Conservation (phyloP, 37 sponge, comb jelly and placozoan species). For the Chondrosia reniformis region DNA sequence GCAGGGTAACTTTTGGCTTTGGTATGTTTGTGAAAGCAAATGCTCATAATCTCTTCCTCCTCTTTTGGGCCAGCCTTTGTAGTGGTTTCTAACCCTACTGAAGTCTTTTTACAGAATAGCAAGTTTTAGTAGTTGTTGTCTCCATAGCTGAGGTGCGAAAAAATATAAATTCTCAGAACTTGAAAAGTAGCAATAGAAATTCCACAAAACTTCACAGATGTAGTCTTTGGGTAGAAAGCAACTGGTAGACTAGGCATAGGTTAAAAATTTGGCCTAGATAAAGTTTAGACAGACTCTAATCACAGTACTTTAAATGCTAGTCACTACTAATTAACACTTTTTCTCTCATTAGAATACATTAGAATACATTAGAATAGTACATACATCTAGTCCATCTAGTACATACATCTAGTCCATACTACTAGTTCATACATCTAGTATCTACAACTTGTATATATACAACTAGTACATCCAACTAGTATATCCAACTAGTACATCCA, state of each 20-base stretch:
- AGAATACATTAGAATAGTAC: no score
- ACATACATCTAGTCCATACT: no score
- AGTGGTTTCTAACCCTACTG: neutral
- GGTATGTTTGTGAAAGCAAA: neutral
- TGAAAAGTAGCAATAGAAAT: neutral
- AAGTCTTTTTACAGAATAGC: neutral
- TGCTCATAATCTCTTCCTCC: neutral
- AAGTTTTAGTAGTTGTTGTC: neutral
- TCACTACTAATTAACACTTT: no score
- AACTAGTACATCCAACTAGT: no score
- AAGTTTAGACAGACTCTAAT: no score
- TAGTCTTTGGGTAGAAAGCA: neutral
- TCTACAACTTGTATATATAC: no score
- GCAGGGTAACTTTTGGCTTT: neutral
- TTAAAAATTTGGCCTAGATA: no score
- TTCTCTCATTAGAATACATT: no score
- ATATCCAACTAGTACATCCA: no score
- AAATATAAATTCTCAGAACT: neutral
- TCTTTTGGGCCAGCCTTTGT: neutral
- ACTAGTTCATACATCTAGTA: no score
- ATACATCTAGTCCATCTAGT: no score
- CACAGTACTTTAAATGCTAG: no score
- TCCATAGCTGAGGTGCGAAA: neutral
- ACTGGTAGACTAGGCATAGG: neutral
- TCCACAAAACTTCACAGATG: neutral